phyloP scores from a whole-genome alignment of 2,797 vertebrate genomes.

The Gastrophryne carolinensis region DNA sequence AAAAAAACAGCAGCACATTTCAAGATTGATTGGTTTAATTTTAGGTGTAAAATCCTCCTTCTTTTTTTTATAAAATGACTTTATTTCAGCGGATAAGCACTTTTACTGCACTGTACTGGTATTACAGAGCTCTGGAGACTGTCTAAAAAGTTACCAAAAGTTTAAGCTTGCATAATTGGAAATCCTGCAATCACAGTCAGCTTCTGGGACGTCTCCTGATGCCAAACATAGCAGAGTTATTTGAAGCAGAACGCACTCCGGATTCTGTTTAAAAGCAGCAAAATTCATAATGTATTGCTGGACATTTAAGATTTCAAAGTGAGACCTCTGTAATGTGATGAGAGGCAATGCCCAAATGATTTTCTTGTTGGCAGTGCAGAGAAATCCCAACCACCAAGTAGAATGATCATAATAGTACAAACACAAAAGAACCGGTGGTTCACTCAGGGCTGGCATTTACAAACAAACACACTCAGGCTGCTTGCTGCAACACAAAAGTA shows the following conservation, averaged over 20 bases:
- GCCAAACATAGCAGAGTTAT: slow-evolving; percentile 36
- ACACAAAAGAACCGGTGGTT: too few relatives aligned
- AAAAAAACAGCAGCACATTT: too few relatives aligned
- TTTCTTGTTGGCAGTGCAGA: too few relatives aligned
- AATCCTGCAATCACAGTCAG: neutral
- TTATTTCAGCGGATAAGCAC: neutral
- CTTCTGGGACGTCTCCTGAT: slow-evolving; percentile 6
- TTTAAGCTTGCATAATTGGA: slow-evolving; percentile 1
- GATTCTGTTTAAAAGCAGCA: slow-evolving; percentile 25
- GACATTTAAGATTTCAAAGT: slow-evolving; percentile 22
- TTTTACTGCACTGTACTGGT: neutral
- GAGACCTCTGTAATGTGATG: slow-evolving; percentile 28
- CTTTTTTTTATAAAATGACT: neutral
- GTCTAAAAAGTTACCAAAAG: neutral
- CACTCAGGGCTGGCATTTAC: too few relatives aligned
- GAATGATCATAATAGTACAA: too few relatives aligned
- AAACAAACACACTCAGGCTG: too few relatives aligned
- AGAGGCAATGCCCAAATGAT: slow-evolving; percentile 14
- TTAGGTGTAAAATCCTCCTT: too few relatives aligned
- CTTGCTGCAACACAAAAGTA: too few relatives aligned
- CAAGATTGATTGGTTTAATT: too few relatives aligned
- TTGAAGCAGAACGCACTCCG: slow-evolving; percentile 19
- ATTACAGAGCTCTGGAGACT: neutral
- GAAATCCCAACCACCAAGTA: too few relatives aligned
- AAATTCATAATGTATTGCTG: neutral